Evolutionary conservation across 2,888 invertebrate species (phyloP).

Genomic region (Eumacrocentrus americanus): DNA sequence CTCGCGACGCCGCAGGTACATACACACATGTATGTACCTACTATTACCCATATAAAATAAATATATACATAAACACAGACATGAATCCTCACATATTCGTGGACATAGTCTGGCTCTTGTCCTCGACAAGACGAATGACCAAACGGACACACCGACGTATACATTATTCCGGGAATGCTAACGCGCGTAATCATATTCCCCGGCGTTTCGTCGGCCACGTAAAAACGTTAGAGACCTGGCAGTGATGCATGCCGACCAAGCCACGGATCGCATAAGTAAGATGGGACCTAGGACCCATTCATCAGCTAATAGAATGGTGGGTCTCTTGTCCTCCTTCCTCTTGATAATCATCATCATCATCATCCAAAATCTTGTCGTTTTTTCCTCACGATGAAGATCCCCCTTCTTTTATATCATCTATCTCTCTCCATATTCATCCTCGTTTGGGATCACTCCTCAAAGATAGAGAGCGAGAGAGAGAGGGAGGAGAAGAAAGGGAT

Average conservation of each 20-base stretch:
- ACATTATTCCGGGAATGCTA: constrained; percentile 54
- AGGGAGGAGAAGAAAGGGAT: constrained; percentile 2
- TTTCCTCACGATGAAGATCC: not conserved
- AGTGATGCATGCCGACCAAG: constrained; percentile 56
- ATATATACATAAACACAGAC: no score
- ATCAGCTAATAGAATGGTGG: constrained; percentile 46
- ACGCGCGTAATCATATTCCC: constrained; percentile 56
- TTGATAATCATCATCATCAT: no score
- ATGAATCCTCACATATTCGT: not conserved
- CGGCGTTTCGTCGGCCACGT: constrained; percentile 49
- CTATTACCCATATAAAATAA: no score
- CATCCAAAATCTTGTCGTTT: not conserved
- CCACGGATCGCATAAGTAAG: constrained; percentile 55
- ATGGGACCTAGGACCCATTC: constrained; percentile 54
- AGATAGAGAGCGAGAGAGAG: constrained; percentile 16
- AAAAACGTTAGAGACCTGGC: constrained; percentile 52
- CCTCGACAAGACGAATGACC: constrained; percentile 26
- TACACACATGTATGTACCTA: no score
- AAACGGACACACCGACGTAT: constrained; percentile 24
- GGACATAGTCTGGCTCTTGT: constrained; percentile 7
- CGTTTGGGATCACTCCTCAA: not conserved
- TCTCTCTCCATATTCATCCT: constrained; percentile 14
- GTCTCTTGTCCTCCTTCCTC: no score
- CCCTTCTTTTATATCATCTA: not conserved
- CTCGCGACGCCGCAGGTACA: no score